phyloP scores from a whole-genome alignment of 2,797 vertebrate species.

The Hoplostethus mediterraneus region DNA sequence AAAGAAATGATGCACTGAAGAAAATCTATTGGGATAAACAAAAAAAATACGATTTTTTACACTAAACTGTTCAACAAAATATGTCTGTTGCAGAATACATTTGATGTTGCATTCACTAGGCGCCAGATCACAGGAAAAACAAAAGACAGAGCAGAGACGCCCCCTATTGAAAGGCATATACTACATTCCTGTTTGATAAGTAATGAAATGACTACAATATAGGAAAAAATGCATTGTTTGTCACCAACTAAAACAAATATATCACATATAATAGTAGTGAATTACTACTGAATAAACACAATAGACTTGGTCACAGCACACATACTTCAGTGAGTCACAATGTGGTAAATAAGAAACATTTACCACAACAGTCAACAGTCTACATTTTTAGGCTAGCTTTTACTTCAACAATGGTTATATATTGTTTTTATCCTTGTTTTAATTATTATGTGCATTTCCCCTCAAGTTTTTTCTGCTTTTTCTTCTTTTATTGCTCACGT shows the following conservation, averaged over 20 bases:
- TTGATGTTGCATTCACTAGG: slow-evolving; percentile 13
- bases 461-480: too few species aligned
- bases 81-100: slow-evolving; percentile 8
- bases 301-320: neutral
- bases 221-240: too few species aligned
- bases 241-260: neutral
- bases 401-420: neutral
- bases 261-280: neutral
- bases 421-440: neutral
- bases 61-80: slow-evolving; percentile 18
- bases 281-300: neutral
- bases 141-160: slow-evolving; percentile 25
- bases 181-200: neutral
- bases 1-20: neutral
- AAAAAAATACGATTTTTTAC: slow-evolving; percentile 10
- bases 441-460: neutral
- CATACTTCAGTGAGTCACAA: neutral
- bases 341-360: neutral
- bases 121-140: neutral
- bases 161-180: slow-evolving; percentile 53
- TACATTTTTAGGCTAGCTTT: neutral
- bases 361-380: too few species aligned
- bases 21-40: neutral
- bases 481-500: too few species aligned
- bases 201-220: neutral